A percentile compares a stretch with the other conserved stretches of the same genome.
phyloP scores from a whole-genome alignment of 2,113 vertebrate species.

The Ranitomeya imitator region DNA sequence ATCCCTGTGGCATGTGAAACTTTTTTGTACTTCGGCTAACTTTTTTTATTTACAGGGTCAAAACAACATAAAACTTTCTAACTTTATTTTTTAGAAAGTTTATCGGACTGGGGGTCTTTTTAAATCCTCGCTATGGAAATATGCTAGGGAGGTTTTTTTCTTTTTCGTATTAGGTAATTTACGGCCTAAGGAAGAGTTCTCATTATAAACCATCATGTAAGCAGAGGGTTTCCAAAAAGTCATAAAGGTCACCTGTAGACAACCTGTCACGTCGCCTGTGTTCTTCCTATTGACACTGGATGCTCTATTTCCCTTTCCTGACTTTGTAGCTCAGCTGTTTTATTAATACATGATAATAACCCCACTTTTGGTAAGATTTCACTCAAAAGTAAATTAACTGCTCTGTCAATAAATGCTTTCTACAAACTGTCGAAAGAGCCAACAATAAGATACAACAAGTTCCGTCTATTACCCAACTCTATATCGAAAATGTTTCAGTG shows the following conservation, averaged over 20 bases:
- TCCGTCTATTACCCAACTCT: conserved; percentile 33
- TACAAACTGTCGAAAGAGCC: conserved; percentile 30
- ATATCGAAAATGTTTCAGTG: conserved; percentile 36
- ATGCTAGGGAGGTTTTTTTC: background rate
- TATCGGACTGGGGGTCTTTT: background rate
- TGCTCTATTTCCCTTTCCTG: conserved; percentile 24
- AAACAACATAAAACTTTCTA: background rate
- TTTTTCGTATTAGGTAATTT: background rate
- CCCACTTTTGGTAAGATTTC: conserved; percentile 44
- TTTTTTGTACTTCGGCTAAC: background rate
- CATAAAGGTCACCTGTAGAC: conserved; percentile 20
- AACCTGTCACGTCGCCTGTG: background rate
- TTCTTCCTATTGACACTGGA: conserved; percentile 43
- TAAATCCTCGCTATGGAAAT: background rate
- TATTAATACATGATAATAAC: conserved; percentile 49
- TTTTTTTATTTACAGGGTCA: background rate
- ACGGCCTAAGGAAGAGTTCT: conserved; percentile 5
- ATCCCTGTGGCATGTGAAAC: no score
- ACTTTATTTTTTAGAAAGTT: background rate
- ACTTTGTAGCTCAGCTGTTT: conserved; percentile 31
- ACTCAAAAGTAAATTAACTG: conserved; percentile 47
- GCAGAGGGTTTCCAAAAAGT: background rate
- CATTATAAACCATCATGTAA: background rate
- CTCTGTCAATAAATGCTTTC: conserved; percentile 55
- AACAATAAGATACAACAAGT: conserved; percentile 54